These are phyloP conservation scores for Achroia grisella DNA, from an alignment of 1,140 invertebrate species.

Conservation along the genomic window DNA sequence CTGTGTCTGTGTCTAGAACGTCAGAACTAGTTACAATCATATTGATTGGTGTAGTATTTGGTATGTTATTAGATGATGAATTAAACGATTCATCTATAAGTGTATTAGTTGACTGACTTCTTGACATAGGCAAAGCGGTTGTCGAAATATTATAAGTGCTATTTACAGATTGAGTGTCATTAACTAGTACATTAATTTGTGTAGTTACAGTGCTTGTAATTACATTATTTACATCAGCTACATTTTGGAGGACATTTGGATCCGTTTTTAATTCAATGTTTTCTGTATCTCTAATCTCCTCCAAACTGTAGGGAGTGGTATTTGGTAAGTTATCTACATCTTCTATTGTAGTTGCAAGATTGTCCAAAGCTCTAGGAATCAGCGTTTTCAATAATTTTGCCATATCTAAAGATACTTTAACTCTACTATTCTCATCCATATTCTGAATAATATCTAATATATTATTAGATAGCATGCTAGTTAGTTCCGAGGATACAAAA, in stretches of 20 bases:
- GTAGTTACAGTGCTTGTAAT: slow-evolving; percentile 22
- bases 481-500: slow-evolving; percentile 65
- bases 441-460: slow-evolving; percentile 60
- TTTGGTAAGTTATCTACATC: slow-evolving; percentile 38
- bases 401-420: slow-evolving; percentile 59
- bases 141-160: slow-evolving; percentile 16
- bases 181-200: slow-evolving; percentile 15
- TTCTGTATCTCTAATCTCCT: slow-evolving; percentile 63
- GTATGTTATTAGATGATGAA: background rate
- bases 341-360: slow-evolving; percentile 33
- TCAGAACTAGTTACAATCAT: slow-evolving; percentile 15
- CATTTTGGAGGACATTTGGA: slow-evolving; percentile 43
- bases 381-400: slow-evolving; percentile 52
- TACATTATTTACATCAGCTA: slow-evolving; percentile 37
- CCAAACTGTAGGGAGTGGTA: slow-evolving; percentile 64
- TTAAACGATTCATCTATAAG: background rate
- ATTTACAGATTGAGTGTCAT: slow-evolving; percentile 41
- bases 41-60: background rate
- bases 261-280: slow-evolving; percentile 37
- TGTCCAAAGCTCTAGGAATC: slow-evolving; percentile 50
- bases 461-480: slow-evolving; percentile 69
- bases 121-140: slow-evolving; percentile 18
- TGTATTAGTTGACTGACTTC: slow-evolving; percentile 19
- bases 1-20: slow-evolving; percentile 16
- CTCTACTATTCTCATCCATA: slow-evolving; percentile 59